Evolutionary conservation across 2,113 vertebrate species (phyloP), one percentile per base, ranked within the genome.

Genomic region (Pterocles burchelli): DNA sequence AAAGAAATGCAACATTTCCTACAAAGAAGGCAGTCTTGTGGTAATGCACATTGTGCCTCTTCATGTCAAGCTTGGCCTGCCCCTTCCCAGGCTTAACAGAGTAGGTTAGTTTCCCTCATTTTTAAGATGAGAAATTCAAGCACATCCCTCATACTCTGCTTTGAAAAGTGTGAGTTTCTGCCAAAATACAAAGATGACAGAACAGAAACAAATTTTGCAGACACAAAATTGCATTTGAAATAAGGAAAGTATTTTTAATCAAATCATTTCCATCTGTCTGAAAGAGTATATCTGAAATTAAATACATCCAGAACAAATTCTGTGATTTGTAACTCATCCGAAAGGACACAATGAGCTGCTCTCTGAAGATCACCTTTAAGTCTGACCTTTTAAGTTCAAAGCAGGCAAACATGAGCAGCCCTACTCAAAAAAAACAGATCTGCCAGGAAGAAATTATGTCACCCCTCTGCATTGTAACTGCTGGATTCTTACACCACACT

Each of bases 361-460:
- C 36, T 85, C 66, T 72, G n/a, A 72, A 49, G 54, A 82, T n/a
- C 66, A 85, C 52, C 54, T 79, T 52, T 33, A 67, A 57, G 17
- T 34, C 13, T 91, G 74, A 88, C 90, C 78, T 95, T 96, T 96
- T 66, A 85, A 83, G 55, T 76, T 88, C 67, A 80, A 88, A 85
- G 71, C 6, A 91, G 25, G 31, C 52, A 88, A 94, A 76, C 33
- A 78, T 0, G 3, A 87, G 8, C 33, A 75, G 33, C 18, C 20
- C 9, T 8, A 78, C 8, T 33, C 8, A 58, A 70, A 78, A 92
- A n/a, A 48, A 8, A 3, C 26, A 10, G 55, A 81, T 18, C 12
- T 17, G 48, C 58, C 2, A 78, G n/a, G 11, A 66, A n/a, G 43
- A 77, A 67, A 89, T 36, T 17, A 13, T 36, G 26, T 33, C 26